Conservation (phyloP, 2,888 invertebrate genomes). For the Habroteleia sp. region DNA sequence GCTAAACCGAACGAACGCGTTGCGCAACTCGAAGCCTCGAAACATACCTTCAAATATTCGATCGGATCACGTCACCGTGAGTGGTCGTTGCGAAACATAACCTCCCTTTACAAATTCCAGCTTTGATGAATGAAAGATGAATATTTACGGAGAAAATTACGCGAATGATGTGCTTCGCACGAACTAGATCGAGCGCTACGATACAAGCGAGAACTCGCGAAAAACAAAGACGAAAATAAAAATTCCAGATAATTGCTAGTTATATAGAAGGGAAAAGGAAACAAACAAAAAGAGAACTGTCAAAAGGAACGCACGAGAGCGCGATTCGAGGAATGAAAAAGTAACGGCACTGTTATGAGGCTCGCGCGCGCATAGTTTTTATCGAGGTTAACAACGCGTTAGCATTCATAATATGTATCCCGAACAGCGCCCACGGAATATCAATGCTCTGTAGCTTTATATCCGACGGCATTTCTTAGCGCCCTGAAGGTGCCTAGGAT, state of each 20-base stretch:
- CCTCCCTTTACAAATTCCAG: constrained; percentile 42
- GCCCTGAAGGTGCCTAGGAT: too few species aligned
- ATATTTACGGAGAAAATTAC: constrained; percentile 15
- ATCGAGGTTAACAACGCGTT: constrained; percentile 61
- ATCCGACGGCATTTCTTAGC: constrained; percentile 7
- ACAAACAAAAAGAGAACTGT: too few species aligned
- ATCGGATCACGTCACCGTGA: constrained; percentile 30
- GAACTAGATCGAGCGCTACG: too few species aligned
- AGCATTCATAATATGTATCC: constrained; percentile 55
- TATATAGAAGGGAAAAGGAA: too few species aligned
- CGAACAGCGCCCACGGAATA: constrained; percentile 56
- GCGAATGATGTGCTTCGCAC: too few species aligned
- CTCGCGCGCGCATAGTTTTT: constrained; percentile 49
- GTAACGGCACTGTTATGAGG: constrained; percentile 51
- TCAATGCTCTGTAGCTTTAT: constrained; percentile 19
- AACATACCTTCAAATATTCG: constrained; percentile 46
- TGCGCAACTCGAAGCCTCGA: constrained; percentile 11
- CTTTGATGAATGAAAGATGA: constrained; percentile 27
- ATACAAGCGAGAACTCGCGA: too few species aligned
- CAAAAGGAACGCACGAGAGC: too few species aligned
- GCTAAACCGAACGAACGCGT: constrained; percentile 1
- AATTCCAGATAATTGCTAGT: too few species aligned
- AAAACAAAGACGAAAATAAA: too few species aligned
- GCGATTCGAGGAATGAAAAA: constrained; percentile 29
- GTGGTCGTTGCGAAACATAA: constrained; percentile 48